A percentile compares a stretch with the other conserved stretches of the same genome.
Conservation (phyloP, 2,888 invertebrate species). For the Mimas tiliae region DNA sequence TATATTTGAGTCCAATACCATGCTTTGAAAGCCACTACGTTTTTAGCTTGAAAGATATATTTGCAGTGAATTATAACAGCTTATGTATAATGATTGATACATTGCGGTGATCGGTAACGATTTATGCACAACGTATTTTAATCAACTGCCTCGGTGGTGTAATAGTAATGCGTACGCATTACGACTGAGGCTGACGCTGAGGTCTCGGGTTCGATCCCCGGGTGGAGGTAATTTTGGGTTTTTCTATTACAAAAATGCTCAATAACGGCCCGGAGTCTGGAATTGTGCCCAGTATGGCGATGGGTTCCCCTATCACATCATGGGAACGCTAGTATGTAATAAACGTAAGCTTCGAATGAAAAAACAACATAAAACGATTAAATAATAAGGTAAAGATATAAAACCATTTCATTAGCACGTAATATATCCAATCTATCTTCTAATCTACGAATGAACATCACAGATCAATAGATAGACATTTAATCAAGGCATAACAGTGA, state of each 20-base stretch:
- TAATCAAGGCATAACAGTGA: conserved; percentile 5
- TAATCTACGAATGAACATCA: not conserved
- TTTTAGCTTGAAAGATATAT: not conserved
- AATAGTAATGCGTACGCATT: too few species aligned
- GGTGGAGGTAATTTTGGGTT: too few species aligned
- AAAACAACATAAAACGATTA: too few species aligned
- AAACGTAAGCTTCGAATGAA: too few species aligned
- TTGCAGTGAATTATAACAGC: conserved; percentile 1
- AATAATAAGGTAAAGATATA: too few species aligned
- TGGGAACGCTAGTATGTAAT: too few species aligned
- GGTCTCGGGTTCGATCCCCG: too few species aligned
- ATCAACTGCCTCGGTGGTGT: too few species aligned
- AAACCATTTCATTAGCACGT: not conserved
- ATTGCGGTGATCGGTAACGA: not conserved
- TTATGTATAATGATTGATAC: not conserved
- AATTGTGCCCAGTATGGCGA: too few species aligned
- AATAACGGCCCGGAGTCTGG: too few species aligned
- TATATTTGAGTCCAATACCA: not conserved
- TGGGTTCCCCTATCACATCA: not conserved
- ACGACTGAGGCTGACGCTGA: too few species aligned
- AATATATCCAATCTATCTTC: not conserved
- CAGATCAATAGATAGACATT: conserved; percentile 3
- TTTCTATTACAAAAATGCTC: too few species aligned
- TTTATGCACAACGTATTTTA: not conserved
- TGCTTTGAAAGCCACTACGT: not conserved